phyloP scores from a whole-genome alignment of 1,140 invertebrate genomes.

The Diprion similis region DNA sequence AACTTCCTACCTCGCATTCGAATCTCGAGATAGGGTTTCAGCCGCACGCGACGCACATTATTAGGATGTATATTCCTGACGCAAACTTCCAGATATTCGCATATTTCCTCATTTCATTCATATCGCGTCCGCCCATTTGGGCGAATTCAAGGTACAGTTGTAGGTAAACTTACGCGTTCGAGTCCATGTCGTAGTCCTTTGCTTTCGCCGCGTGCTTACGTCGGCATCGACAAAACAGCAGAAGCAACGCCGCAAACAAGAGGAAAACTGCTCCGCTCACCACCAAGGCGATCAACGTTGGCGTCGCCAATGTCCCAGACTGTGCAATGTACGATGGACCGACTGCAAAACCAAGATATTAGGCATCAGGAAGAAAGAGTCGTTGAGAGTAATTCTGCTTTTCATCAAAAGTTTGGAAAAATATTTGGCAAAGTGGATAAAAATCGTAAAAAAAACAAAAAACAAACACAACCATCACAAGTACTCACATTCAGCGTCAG shows the following conservation, averaged over 20 bases:
- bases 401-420: conserved; percentile 11
- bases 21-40: neutral
- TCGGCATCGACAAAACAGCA: conserved; percentile 88
- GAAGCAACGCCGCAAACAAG: conserved; percentile 76
- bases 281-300: conserved; percentile 80
- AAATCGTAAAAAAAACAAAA: conserved; percentile 34
- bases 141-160: neutral
- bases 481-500: conserved; percentile 80
- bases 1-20: neutral
- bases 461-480: too few species aligned
- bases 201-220: conserved; percentile 83
- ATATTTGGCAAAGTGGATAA: neutral
- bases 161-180: conserved; percentile 65
- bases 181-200: conserved; percentile 91
- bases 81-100: neutral
- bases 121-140: neutral
- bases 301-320: conserved; percentile 76
- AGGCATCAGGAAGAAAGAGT: conserved; percentile 11
- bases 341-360: conserved; percentile 64
- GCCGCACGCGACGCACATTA: conserved; percentile 14
- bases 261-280: conserved; percentile 83
- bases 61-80: too few species aligned
- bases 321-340: conserved; percentile 81
- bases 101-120: neutral
- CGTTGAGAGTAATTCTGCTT: conserved; percentile 9